These are phyloP conservation scores for Alaudala cheleensis DNA, from an alignment of 2,113 vertebrate genomes.

Conservation along the genomic window DNA sequence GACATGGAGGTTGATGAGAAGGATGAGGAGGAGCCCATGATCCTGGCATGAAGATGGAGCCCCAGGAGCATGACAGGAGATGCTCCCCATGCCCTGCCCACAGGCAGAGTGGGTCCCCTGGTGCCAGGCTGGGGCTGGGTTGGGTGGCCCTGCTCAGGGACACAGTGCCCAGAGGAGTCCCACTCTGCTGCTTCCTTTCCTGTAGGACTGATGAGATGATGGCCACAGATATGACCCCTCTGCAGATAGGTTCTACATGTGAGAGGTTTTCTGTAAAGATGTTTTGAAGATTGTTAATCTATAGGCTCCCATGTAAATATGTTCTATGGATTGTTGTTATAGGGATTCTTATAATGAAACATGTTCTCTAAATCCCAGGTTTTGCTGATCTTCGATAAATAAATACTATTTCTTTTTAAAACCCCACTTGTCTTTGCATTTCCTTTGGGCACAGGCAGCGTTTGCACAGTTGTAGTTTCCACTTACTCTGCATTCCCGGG, in stretches of 20 bases:
- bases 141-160: not conserved
- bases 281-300: not conserved
- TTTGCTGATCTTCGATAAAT: not conserved
- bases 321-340: not conserved
- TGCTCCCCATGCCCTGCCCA: not conserved
- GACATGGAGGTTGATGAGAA: not conserved
- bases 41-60: not conserved
- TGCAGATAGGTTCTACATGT: not conserved
- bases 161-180: not conserved
- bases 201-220: too few species aligned
- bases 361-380: not conserved
- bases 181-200: not conserved
- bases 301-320: not conserved
- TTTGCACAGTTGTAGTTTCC: not conserved
- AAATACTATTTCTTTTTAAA: not conserved
- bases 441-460: accelerated
- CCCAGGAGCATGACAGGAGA: too few species aligned
- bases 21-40: not conserved
- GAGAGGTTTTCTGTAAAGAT: not conserved
- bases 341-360: not conserved
- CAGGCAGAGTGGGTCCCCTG: not conserved
- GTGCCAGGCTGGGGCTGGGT: not conserved
- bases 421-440: not conserved
- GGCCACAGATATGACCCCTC: accelerated
- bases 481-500: too few species aligned